Evolutionary conservation across 2,797 vertebrate species (phyloP).

Genomic region (Tokudaia muenninki): DNA sequence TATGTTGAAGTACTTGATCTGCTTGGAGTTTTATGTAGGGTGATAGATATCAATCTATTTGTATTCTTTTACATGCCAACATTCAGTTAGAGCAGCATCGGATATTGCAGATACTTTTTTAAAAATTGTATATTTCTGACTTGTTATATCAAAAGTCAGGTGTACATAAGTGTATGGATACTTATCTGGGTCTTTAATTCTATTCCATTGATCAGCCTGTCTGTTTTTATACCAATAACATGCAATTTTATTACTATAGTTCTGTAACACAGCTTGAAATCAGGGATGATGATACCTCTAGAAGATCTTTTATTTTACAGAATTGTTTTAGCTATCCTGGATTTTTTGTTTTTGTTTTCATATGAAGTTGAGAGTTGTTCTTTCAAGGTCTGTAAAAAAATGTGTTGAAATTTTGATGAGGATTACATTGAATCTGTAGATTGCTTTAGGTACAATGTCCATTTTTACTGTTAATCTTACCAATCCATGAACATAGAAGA

Average conservation of each 20-base stretch:
- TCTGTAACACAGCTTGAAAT: background rate
- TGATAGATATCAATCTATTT: background rate
- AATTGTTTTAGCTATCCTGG: background rate
- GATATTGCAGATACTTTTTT: background rate
- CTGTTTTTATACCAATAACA: background rate
- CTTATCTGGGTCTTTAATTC: background rate
- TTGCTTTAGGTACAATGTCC: too few species aligned
- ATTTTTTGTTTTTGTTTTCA: too few species aligned
- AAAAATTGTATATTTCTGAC: background rate
- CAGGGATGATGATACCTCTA: background rate
- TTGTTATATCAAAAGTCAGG: background rate
- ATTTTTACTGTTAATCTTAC: too few species aligned
- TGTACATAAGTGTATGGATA: too few species aligned
- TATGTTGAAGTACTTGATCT: background rate
- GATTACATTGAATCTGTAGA: too few species aligned
- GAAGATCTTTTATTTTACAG: background rate
- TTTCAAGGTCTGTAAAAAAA: too few species aligned
- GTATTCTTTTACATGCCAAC: background rate
- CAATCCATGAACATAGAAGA: too few species aligned
- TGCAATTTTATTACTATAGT: background rate
- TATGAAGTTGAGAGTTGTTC: too few species aligned
- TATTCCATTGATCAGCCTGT: background rate
- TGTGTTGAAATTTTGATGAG: too few species aligned
- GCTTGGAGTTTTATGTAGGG: background rate
- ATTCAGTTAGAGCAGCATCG: background rate